These are phyloP conservation scores for Cantharis lateralis DNA, from an alignment of 2,888 invertebrate genomes.

Conservation along the genomic window DNA sequence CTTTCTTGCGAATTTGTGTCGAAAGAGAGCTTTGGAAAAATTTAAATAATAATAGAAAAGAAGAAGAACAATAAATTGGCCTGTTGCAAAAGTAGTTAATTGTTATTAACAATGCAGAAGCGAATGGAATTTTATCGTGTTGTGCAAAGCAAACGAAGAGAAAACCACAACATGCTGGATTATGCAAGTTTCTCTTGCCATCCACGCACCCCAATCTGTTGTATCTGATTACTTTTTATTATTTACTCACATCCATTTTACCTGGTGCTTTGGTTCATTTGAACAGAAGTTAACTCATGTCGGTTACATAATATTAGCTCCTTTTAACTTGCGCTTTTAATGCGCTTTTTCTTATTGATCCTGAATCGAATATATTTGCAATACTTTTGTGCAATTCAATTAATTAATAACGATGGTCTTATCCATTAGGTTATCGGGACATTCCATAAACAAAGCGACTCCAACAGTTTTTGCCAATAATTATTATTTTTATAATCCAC, in stretches of 20 bases:
- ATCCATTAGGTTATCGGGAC: neutral
- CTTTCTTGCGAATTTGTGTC: neutral
- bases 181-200: conserved; percentile 7
- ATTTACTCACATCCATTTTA: conserved; percentile 8
- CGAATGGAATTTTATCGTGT: conserved; percentile 9
- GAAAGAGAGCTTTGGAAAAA: neutral
- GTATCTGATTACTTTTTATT: conserved; percentile 15
- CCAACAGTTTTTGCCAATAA: neutral
- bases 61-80: neutral
- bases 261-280: neutral
- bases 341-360: neutral
- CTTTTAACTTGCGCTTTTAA: neutral
- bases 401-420: neutral
- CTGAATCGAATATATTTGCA: neutral
- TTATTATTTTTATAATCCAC: neutral
- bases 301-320: neutral
- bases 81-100: neutral
- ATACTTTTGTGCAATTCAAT: neutral
- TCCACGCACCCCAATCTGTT: neutral
- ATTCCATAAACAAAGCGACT: neutral
- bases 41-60: neutral
- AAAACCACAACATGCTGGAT: conserved; percentile 14
- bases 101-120: conserved; percentile 6
- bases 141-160: conserved; percentile 7
- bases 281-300: neutral